Conservation (phyloP, 2,113 vertebrate species). For the Vimba vimba region DNA sequence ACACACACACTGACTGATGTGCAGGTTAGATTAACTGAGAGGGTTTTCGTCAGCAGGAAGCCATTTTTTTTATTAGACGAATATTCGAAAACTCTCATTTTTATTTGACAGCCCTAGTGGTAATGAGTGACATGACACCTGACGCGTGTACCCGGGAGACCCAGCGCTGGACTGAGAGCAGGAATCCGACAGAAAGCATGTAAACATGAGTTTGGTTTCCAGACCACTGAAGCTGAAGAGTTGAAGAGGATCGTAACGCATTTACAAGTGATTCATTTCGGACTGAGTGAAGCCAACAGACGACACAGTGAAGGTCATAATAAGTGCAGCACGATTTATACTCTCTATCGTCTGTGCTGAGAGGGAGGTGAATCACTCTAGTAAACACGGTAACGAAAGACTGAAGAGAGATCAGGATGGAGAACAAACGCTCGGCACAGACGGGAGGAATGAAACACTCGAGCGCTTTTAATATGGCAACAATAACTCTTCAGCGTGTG, state of each 20-base stretch:
- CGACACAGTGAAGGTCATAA: conserved; percentile 14
- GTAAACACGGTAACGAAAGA: background rate
- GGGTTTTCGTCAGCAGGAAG: too few relatives aligned
- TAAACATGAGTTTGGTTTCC: background rate
- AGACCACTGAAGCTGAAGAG: too few relatives aligned
- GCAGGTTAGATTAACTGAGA: too few relatives aligned
- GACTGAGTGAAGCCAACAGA: conserved; percentile 36
- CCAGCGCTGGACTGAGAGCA: background rate
- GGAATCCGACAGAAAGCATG: background rate
- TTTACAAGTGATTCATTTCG: conserved; percentile 51
- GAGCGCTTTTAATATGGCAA: background rate
- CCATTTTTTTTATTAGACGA: too few relatives aligned
- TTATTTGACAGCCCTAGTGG: too few relatives aligned
- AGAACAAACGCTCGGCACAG: background rate
- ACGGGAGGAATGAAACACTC: background rate
- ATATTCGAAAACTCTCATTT: too few relatives aligned
- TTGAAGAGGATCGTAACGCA: background rate
- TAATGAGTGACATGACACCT: background rate
- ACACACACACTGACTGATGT: too few relatives aligned
- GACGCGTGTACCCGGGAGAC: background rate
- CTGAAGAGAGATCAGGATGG: background rate
- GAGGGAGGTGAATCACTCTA: background rate
- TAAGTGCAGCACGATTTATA: conserved; percentile 32
- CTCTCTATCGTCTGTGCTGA: background rate
- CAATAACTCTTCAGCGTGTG: background rate